phyloP scores from a whole-genome alignment of 1,140 invertebrate species.

The Mizuhopecten yessoensis region DNA sequence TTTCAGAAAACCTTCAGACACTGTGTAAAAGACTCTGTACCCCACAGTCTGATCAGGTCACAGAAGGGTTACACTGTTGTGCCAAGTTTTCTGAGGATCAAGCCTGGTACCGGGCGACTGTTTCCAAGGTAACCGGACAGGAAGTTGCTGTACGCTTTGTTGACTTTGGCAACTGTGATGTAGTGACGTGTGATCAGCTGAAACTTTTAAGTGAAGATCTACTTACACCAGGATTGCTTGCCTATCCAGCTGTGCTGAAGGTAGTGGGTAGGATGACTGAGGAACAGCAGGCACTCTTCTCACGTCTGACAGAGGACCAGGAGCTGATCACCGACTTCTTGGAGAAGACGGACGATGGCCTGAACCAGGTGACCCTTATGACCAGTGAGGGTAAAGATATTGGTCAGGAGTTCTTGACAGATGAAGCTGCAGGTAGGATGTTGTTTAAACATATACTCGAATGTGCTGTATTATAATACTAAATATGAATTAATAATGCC shows the following conservation, averaged over 20 bases:
- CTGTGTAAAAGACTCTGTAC: constrained; percentile 48
- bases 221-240: constrained; percentile 48
- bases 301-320: constrained; percentile 20
- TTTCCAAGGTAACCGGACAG: constrained; percentile 83
- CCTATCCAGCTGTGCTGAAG: constrained; percentile 55
- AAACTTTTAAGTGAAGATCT: constrained; percentile 50
- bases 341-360: background rate
- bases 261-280: constrained; percentile 42
- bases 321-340: constrained; percentile 18
- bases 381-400: background rate
- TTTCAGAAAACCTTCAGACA: constrained; percentile 64
- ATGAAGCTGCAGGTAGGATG: background rate
- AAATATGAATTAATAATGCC: background rate
- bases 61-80: constrained; percentile 87
- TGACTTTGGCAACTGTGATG: constrained; percentile 91
- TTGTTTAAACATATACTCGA: background rate
- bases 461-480: too few species aligned
- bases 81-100: constrained; percentile 88
- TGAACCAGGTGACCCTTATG: constrained; percentile 2
- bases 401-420: constrained; percentile 8
- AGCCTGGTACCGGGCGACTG: constrained; percentile 88
- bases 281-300: constrained; percentile 34
- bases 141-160: constrained; percentile 86
- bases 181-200: constrained; percentile 63
- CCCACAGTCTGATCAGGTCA: constrained; percentile 47